These are phyloP conservation scores for Drosophila monieri DNA, from an alignment of 2,888 invertebrate genomes.

Conservation along the genomic window DNA sequence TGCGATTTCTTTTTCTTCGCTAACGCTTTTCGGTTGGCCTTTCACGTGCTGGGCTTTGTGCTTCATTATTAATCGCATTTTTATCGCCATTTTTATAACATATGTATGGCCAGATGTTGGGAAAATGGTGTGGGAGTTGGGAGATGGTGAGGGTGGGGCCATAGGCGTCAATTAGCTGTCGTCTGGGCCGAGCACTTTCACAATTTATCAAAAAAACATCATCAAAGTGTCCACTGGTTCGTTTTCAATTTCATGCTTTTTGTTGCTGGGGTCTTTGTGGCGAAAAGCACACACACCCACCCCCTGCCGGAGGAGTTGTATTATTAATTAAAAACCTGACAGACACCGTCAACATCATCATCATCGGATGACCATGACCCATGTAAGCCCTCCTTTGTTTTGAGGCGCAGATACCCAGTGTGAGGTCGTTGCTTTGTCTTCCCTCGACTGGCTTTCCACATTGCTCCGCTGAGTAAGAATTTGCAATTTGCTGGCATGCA, in stretches of 20 bases:
- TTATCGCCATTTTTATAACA: conserved; percentile 60
- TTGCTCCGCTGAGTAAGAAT: conserved; percentile 42
- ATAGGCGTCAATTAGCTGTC: conserved; percentile 69
- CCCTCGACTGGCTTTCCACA: conserved; percentile 33
- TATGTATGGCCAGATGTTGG: conserved; percentile 22
- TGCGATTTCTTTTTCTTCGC: conserved; percentile 28
- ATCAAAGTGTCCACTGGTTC: conserved; percentile 47
- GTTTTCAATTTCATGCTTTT: conserved; percentile 59
- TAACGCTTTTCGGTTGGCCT: too few species aligned
- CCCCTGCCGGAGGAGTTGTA: conserved; percentile 25
- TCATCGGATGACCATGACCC: conserved; percentile 59
- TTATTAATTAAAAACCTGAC: conserved; percentile 63
- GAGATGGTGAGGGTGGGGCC: conserved; percentile 24
- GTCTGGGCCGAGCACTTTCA: conserved; percentile 65
- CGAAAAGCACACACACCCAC: background rate
- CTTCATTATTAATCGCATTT: conserved; percentile 68
- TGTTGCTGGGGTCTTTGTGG: background rate
- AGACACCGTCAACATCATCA: conserved; percentile 36
- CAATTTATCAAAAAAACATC: conserved; percentile 57
- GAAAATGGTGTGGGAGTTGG: conserved; percentile 17
- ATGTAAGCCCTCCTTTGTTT: conserved; percentile 38
- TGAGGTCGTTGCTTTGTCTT: conserved; percentile 24
- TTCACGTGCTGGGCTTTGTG: conserved; percentile 57
- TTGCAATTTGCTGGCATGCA: conserved; percentile 28
- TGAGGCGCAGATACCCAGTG: conserved; percentile 16